A percentile compares a stretch with the other conserved stretches of the same genome.
Conservation (phyloP, 2,797 vertebrate genomes). For the Distichodus sexfasciatus region DNA sequence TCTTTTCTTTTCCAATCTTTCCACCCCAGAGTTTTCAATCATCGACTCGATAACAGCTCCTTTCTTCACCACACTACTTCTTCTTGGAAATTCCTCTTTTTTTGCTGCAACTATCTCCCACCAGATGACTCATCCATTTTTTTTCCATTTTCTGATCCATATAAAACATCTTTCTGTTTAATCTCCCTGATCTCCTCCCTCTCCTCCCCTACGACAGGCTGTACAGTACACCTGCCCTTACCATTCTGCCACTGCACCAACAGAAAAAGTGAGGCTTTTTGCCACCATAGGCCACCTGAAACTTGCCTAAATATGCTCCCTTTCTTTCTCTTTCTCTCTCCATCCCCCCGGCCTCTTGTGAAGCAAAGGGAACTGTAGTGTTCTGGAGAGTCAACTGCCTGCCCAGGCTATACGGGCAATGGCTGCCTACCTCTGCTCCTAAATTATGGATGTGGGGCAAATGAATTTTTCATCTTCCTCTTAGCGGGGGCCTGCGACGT, state of each 20-base stretch:
- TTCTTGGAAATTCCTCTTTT: constrained; percentile 18
- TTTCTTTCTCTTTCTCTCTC: neutral
- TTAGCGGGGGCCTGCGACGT: constrained; percentile 27
- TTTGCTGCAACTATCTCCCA: constrained; percentile 5
- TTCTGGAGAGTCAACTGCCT: constrained; percentile 27
- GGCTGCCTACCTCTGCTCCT: constrained; percentile 34
- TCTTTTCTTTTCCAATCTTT: neutral
- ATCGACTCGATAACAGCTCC: neutral
- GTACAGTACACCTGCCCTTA: neutral
- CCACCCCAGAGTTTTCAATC: neutral
- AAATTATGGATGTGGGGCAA: constrained; percentile 46
- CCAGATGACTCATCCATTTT: constrained; percentile 10
- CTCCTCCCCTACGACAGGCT: constrained; percentile 1
- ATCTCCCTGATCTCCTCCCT: constrained; percentile 7
- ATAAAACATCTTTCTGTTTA: neutral
- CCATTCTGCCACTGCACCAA: neutral
- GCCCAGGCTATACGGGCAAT: constrained; percentile 12
- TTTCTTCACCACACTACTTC: neutral
- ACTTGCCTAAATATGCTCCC: constrained; percentile 5
- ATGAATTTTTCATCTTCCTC: constrained; percentile 49
- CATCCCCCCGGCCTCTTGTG: no score
- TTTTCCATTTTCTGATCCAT: constrained; percentile 15
- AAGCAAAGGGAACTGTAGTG: neutral
- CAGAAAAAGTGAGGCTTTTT: neutral
- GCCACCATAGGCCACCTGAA: constrained; percentile 13